phyloP scores from a whole-genome alignment of 1,140 invertebrate species.

The Ceratina calcarata region DNA sequence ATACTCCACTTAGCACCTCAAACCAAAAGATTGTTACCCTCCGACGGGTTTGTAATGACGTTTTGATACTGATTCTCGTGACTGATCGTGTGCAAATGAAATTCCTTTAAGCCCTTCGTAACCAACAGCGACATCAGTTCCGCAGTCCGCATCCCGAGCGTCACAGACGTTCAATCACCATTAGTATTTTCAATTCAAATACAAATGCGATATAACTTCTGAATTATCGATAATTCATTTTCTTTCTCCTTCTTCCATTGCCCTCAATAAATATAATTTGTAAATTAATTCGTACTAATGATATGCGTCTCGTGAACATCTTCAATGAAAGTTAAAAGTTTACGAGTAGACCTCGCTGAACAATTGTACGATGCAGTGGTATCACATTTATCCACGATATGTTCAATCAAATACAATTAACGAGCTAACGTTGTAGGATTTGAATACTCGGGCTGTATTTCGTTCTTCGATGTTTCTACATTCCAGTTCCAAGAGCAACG shows the following conservation, averaged over 20 bases:
- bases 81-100: constrained; percentile 47
- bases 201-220: constrained; percentile 35
- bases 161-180: constrained; percentile 47
- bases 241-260: constrained; percentile 42
- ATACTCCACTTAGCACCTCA: constrained; percentile 40
- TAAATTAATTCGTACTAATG: constrained; percentile 57
- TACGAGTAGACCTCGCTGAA: constrained; percentile 38
- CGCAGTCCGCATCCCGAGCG: constrained; percentile 15
- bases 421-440: constrained; percentile 12
- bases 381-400: constrained; percentile 59
- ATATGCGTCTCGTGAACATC: constrained; percentile 58
- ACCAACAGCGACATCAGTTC: constrained; percentile 36
- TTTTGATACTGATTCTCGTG: constrained; percentile 42
- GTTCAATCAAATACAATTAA: constrained; percentile 62
- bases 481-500: constrained; percentile 34
- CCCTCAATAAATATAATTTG: constrained; percentile 30
- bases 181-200: constrained; percentile 30
- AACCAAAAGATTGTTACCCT: constrained; percentile 44
- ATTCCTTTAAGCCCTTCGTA: constrained; percentile 56
- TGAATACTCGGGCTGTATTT: constrained; percentile 31
- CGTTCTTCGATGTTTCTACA: constrained; percentile 46
- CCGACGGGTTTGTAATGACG: constrained; percentile 53
- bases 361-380: constrained; percentile 40
- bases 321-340: constrained; percentile 43
- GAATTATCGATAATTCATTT: constrained; percentile 14